Conservation (phyloP, 1,140 invertebrate genomes). For the Ips typographus region DNA sequence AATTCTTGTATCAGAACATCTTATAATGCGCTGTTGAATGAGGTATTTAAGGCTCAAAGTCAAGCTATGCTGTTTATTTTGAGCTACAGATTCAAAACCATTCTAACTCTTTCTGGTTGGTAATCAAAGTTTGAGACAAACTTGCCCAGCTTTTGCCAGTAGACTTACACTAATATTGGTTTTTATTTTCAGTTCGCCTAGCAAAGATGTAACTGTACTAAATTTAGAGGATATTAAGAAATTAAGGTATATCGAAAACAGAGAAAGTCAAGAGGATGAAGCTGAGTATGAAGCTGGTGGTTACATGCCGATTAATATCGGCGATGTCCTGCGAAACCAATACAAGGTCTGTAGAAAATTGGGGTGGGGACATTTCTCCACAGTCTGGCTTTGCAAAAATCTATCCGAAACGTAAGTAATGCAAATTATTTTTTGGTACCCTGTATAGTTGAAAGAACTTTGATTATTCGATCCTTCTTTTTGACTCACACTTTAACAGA, state of each 20-base stretch:
- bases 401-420: slow-evolving; percentile 61
- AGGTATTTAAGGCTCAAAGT: too few species aligned
- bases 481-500: background rate
- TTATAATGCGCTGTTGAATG: too few species aligned
- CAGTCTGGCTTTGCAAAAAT: slow-evolving; percentile 97
- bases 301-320: slow-evolving; percentile 95
- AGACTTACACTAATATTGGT: too few species aligned
- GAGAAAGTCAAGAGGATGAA: slow-evolving; percentile 77
- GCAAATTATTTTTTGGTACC: too few species aligned
- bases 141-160: too few species aligned
- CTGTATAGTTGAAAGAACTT: too few species aligned
- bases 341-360: slow-evolving; percentile 95
- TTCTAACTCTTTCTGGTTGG: background rate
- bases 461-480: background rate
- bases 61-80: too few species aligned
- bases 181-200: slow-evolving; percentile 39
- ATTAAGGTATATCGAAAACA: slow-evolving; percentile 43
- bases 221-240: slow-evolving; percentile 43
- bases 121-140: too few species aligned
- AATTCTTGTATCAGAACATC: too few species aligned
- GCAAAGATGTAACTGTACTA: slow-evolving; percentile 42
- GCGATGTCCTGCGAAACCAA: slow-evolving; percentile 84
- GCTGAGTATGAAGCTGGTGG: slow-evolving; percentile 92
- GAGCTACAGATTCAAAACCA: too few species aligned
- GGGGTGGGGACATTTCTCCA: slow-evolving; percentile 98